Base-by-base conservation (phyloP, 2,888 invertebrate genomes). In the Ophion obscuratus region DNA sequence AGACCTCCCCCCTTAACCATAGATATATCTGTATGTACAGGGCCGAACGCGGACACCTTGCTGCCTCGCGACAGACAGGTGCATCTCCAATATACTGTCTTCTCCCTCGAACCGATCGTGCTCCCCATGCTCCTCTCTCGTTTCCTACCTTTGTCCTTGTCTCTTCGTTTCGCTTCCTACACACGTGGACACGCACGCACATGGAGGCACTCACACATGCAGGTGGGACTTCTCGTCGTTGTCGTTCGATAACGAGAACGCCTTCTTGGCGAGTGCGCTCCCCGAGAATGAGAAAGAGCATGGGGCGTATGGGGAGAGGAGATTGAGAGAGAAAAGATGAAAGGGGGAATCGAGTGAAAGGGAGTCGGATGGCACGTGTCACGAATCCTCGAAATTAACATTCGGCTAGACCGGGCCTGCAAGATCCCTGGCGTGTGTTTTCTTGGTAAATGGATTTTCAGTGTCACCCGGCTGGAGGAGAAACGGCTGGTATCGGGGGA, bases 41-140 rank as follows among this genome's bases (percentile, higher is more conserved):
- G 10, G 27, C 53, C 27, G 2, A 66, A 81, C 61, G 77, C 64
- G 86, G 68, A 83, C 91, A 91, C 91, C 91, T 91, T 91, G 91
- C 91, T 89, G 87, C 88, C 88, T 89, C 88, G 90, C 89, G 91
- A 90, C 92, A 88, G 92, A 92, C 91, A 92, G 91, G 91, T 92
- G 91, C 92, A 90, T 89, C 88, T 88, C 87, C 40, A 9, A 40
- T 40, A 40, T 44, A 76, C 73, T 71, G 61, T 82, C 81, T 66
- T 85, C 86, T 87, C 86, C 27, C 79, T 83, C 82, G 61, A 70
- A 75, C 84, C 73, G 36, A 81, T 86, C 67, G 77, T 5, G 74
- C 85, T 81, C 64, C 74, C 78, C 66, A 75, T 79, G 59, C 47
- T 71, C 27, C 83, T 73, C 36, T 75, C 86, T 83, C 83, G 66